A percentile compares a stretch with the other conserved stretches of the same genome.
Evolutionary conservation across 2,888 invertebrate species (phyloP).

Genomic region (Philereme transversata): DNA sequence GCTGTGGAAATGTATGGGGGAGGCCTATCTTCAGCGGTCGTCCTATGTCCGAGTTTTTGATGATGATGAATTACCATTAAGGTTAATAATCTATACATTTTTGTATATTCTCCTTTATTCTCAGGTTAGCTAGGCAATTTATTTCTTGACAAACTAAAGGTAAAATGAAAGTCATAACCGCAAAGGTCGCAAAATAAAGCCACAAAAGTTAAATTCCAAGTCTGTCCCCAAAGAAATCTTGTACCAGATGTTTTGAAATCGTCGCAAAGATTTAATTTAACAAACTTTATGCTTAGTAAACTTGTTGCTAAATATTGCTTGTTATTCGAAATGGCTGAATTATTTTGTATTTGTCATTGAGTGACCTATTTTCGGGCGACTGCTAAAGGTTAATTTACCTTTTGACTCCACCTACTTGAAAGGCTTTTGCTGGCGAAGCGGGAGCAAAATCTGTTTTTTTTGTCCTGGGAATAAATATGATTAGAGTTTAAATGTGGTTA

Average conservation of each 20-base stretch:
- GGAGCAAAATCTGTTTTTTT: too few relatives aligned
- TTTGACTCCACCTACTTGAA: too few relatives aligned
- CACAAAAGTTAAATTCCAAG: slow-evolving; percentile 49
- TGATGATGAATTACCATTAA: too few relatives aligned
- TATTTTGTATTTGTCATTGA: slow-evolving; percentile 22
- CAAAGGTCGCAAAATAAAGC: slow-evolving; percentile 45
- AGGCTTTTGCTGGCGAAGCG: too few relatives aligned
- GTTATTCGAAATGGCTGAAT: slow-evolving; percentile 23
- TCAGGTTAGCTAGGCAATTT: slow-evolving; percentile 5
- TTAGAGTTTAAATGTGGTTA: too few relatives aligned
- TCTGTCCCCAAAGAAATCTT: slow-evolving; percentile 36
- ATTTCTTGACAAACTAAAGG: slow-evolving; percentile 16
- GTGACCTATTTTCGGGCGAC: slow-evolving; percentile 13
- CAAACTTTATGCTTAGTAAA: slow-evolving; percentile 55
- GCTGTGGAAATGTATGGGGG: too few relatives aligned
- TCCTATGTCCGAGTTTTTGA: too few relatives aligned
- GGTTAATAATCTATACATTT: too few relatives aligned
- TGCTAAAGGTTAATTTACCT: not conserved
- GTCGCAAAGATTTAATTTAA: slow-evolving; percentile 69
- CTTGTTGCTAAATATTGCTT: slow-evolving; percentile 58
- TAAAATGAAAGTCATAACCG: slow-evolving; percentile 25
- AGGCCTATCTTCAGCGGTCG: too few relatives aligned
- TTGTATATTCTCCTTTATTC: too few relatives aligned
- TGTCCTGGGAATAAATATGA: too few relatives aligned
- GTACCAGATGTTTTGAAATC: slow-evolving; percentile 66